Base-by-base conservation (phyloP, 2,113 vertebrate species). In the Nothoprocta pentlandii region DNA sequence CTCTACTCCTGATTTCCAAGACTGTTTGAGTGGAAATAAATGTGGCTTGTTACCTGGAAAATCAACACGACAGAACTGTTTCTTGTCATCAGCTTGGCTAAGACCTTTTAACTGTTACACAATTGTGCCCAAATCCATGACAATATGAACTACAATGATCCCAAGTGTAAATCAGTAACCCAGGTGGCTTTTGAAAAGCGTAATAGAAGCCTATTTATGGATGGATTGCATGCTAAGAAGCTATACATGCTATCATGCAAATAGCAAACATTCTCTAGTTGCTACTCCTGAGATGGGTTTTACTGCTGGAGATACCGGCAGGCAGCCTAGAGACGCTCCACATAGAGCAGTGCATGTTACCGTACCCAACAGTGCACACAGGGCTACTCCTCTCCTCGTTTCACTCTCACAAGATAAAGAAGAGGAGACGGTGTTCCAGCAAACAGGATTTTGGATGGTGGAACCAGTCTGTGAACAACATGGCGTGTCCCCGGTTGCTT, bases 161-260 rank as follows among this genome's bases (percentile, higher is more conserved):
- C 56, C 75, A 44, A 47, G 16, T 1, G 56, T 97, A 91, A 97
- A 96, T 95, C 54, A 97, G 67, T 96, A 97, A 97, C 92, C 39
- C 85, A 76, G 77, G 23, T 7, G 87, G 56, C 34, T 85, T 90
- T 95, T 80, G 83, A 95, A 92, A 80, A 47, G 51, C 46, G 89
- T n/a, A 85, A 47, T 23, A 81, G 22, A 68, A 71, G 46, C 7
- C 6, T 80, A n/a, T 80, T 92, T 93, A 63, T 73, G 28, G 39
- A 93, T 75, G 61, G 49, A 71, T 71, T 80, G 46, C 66, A 15
- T 46, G 36, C 44, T 90, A 84, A 1, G 2, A 69, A 79, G 64
- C 51, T 70, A 93, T 84, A 68, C 84, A 75, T 23, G 34, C 17
- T 90, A 66, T 77, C 62, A 44, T 16, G 54, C 6, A 71, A 89